Evolutionary conservation across 2,113 vertebrate species (phyloP), one percentile per base, ranked within the genome.

Genomic region (Apeltes quadracus): DNA sequence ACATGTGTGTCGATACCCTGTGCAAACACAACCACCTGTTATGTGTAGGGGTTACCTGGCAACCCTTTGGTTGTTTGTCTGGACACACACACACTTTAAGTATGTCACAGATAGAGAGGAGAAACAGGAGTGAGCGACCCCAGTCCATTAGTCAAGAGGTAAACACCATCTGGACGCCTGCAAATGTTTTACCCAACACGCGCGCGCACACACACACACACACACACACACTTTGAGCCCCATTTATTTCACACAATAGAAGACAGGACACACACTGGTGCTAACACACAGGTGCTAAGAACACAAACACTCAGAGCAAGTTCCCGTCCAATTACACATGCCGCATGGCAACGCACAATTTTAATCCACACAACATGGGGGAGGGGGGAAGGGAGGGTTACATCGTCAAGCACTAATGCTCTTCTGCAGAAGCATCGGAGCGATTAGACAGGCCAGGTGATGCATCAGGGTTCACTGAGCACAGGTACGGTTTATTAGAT

Each of bases 141-240:
- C 81, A 66, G 43, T 65, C 70, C 77, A 83, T 61, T 73, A 78
- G 69, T 77, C 41, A 27, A 53, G 73, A 73, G 74, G 74, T 84
- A 90, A 92, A 92, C 89, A 90, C 85, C 88, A 92, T 91, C 88
- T 90, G 88, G 75, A 72, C 51, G 2, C 72, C 69, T 74, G 63
- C 67, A 69, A 72, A 77, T 62, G 57, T 22, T 83, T 63, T 61
- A 69, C 36, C 53, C 56, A 25, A 61, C 67, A 75, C 61, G 48
- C 55, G 27, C 38, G 22, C 65, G 68, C 71, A 44, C 75, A 70
- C 62, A 62, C 34, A 73, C 61, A 55, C 48, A 67, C 67, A 22
- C 51, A 46, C 63, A 41, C 78, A 70, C 61, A 48, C 58, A 7
- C 20, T 16, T 7, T 13, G 22, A 27, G 38, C 41, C 50, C 48